Conservation (phyloP, 2,113 vertebrate species). For the Sinocyclocheilus maitianheensis region DNA sequence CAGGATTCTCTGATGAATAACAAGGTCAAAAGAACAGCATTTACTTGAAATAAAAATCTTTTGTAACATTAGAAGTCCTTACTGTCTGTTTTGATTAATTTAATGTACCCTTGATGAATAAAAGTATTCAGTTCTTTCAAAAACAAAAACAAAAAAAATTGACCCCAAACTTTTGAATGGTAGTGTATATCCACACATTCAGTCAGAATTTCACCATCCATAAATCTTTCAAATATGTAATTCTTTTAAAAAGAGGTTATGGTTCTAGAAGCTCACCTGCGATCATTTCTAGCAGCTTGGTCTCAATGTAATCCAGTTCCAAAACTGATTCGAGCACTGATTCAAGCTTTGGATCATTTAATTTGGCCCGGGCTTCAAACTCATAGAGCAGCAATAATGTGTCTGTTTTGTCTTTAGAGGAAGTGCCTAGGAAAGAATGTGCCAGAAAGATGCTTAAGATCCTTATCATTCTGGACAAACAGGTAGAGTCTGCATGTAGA, state of each 20-base stretch:
- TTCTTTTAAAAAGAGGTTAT: neutral
- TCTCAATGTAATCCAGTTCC: slow-evolving; percentile 80
- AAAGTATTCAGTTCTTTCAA: neutral
- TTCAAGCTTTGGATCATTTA: slow-evolving; percentile 82
- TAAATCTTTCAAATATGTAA: neutral
- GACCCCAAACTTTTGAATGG: neutral
- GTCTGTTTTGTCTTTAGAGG: slow-evolving; percentile 79
- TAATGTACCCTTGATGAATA: neutral
- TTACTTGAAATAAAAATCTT: neutral
- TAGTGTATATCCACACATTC: neutral
- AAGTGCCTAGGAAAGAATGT: slow-evolving; percentile 72
- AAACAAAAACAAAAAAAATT: neutral
- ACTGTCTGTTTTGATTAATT: neutral
- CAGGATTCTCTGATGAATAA: too few species aligned
- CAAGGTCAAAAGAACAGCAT: neutral
- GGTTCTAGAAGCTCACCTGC: slow-evolving; percentile 74
- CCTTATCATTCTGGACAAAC: neutral
- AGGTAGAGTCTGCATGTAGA: neutral
- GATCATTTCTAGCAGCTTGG: slow-evolving; percentile 84
- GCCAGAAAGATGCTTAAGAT: neutral
- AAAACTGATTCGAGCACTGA: slow-evolving; percentile 82
- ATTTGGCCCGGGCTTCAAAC: slow-evolving; percentile 88
- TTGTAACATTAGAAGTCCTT: neutral
- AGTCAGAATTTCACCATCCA: neutral
- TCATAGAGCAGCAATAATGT: slow-evolving; percentile 88